A percentile compares a stretch with the other conserved stretches of the same genome.
These are phyloP conservation scores for Diploscapter pachys DNA, from an alignment of 1,140 invertebrate species.

Conservation along the genomic window DNA sequence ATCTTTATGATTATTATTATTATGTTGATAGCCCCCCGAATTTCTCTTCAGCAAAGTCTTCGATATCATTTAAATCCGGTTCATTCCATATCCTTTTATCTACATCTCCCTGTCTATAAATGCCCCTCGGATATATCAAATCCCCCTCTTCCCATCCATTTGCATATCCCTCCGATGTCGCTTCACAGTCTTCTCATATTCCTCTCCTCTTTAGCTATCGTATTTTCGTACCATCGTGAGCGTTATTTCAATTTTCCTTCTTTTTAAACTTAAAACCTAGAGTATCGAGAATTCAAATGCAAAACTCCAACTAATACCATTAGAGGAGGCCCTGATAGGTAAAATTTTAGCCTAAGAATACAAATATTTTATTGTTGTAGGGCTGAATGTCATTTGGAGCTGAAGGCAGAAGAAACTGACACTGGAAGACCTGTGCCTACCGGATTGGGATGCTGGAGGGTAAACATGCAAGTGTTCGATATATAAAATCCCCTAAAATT, in stretches of 20 bases:
- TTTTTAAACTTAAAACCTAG: conserved; percentile 22
- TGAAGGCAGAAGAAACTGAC: conserved; percentile 52
- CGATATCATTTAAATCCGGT: too few relatives aligned
- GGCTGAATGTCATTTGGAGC: conserved; percentile 55
- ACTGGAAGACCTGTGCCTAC: conserved; percentile 55
- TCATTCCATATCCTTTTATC: too few relatives aligned
- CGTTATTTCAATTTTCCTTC: neutral
- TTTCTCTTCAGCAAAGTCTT: too few relatives aligned
- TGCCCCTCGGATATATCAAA: too few relatives aligned
- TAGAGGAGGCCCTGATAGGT: conserved; percentile 45
- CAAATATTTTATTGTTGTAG: neutral
- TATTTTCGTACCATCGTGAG: conserved; percentile 47
- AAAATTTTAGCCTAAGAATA: neutral
- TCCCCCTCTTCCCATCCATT: too few relatives aligned
- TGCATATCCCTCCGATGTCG: too few relatives aligned
- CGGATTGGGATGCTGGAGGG: conserved; percentile 56
- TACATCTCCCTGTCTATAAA: too few relatives aligned
- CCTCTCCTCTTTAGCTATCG: conserved; percentile 21
- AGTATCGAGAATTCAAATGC: conserved; percentile 57
- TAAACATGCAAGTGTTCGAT: neutral
- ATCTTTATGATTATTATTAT: too few relatives aligned
- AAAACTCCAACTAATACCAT: conserved; percentile 54
- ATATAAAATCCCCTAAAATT: neutral
- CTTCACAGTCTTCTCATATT: neutral
- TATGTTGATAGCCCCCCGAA: too few relatives aligned